These are phyloP conservation scores for Hemistola chrysoprasaria DNA, from an alignment of 2,888 invertebrate species.

Conservation along the genomic window DNA sequence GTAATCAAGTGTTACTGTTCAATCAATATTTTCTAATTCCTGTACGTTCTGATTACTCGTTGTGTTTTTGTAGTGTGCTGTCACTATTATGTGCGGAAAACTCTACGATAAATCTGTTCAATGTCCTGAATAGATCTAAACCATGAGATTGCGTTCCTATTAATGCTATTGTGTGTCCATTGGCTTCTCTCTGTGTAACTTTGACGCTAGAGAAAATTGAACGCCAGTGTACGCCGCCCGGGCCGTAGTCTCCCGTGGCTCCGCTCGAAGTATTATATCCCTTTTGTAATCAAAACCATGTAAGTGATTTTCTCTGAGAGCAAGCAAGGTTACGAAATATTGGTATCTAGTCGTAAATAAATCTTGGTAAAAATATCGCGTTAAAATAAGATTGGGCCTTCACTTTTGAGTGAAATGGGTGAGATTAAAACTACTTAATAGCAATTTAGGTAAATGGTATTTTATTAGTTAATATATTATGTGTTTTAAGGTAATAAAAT, in stretches of 20 bases:
- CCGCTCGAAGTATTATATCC: conserved; percentile 16
- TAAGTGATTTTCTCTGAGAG: conserved; percentile 20
- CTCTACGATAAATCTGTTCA: conserved; percentile 22
- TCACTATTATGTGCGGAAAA: too few species aligned
- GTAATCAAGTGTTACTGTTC: conserved; percentile 1
- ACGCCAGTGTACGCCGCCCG: conserved; percentile 22
- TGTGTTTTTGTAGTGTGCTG: too few species aligned
- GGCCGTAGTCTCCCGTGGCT: conserved; percentile 16
- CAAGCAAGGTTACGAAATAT: conserved; percentile 12
- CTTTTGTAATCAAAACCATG: conserved; percentile 25
- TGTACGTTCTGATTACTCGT: too few species aligned
- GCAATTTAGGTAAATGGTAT: too few species aligned
- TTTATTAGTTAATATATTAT: too few species aligned
- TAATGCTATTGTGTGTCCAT: conserved; percentile 25
- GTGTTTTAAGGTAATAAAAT: too few species aligned
- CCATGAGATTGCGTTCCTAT: conserved; percentile 26
- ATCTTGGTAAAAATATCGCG: conserved; percentile 1
- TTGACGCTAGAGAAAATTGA: conserved; percentile 25
- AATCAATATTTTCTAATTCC: too few species aligned
- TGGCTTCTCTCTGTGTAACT: conserved; percentile 2
- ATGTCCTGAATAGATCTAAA: conserved; percentile 29
- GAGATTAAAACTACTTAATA: too few species aligned
- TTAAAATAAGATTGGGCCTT: neutral
- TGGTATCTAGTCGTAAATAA: conserved; percentile 3
- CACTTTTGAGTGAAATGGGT: too few species aligned